Evolutionary conservation across 2,113 vertebrate genomes (phyloP).

Genomic region (Elachura formosa): DNA sequence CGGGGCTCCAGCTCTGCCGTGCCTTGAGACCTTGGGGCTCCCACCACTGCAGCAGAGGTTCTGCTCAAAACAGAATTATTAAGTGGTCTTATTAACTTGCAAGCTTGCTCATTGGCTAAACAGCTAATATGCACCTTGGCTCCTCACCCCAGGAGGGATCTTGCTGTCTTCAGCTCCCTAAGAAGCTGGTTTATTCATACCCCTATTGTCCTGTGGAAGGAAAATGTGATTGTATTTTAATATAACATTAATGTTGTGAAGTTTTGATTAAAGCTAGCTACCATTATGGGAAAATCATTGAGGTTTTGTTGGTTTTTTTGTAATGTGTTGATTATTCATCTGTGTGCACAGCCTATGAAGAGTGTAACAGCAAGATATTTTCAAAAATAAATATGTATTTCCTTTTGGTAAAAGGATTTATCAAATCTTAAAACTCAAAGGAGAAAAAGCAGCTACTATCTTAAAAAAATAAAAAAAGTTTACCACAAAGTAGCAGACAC

Average conservation of each 20-base stretch:
- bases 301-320: not conserved
- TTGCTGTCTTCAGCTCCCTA: not conserved
- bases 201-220: not conserved
- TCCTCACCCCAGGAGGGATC: not conserved
- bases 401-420: not conserved
- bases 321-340: not conserved
- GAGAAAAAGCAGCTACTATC: not conserved
- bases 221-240: slow-evolving; percentile 11
- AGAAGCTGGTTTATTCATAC: not conserved
- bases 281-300: not conserved
- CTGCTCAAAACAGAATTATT: slow-evolving; percentile 5
- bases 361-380: not conserved
- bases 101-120: not conserved
- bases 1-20: not conserved
- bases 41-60: not conserved
- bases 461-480: not conserved
- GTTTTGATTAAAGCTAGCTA: slow-evolving; percentile 18
- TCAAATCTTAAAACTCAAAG: not conserved
- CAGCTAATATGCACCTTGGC: not conserved
- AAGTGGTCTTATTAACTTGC: not conserved
- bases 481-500: not conserved
- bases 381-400: not conserved
- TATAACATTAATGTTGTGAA: not conserved
- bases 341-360: not conserved
- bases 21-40: not conserved